Evolutionary conservation across 2,888 invertebrate genomes (phyloP), one percentile per base, ranked within the genome.

Genomic region (Ophioninae sp.): DNA sequence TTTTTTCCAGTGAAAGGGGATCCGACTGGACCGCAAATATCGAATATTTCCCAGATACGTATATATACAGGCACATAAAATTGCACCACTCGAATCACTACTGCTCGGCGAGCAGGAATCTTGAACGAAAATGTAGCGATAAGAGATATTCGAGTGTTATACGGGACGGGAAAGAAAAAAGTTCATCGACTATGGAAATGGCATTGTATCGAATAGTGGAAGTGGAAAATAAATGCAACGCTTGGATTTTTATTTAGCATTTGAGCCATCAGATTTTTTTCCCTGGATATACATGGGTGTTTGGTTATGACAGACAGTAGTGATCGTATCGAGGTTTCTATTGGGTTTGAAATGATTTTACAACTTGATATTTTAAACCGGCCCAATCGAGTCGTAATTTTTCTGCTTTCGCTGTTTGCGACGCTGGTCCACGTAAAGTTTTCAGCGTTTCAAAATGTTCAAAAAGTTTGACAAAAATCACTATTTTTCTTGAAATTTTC

Each of bases 71-170:
- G 20, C 39, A 74, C 39, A 68, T 39, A 20, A 58, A 63, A 69
- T 23, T 39, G 64, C 56, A 74, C 30, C 30, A 69, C 59, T 74
- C 79, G 73, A 37, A 73, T 79, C 68, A 75, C 59, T 73, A 78
- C 71, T 76, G 67, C 61, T 73, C 68, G 77, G n/a, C 69, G 30
- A 76, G 65, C 67, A 68, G 65, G 82, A 78, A 69, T 78, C 68
- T 73, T 58, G 78, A 74, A 73, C 72, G 68, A 74, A 82, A 69
- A 80, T 74, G 69, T 75, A 58, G 37, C 39, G 76, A 58, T 67
- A 77, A 68, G 68, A 41, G 23, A 41, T 44, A 68, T 68, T 69
- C 39, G 17, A 68, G 22, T 59, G 51, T 7, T n/a, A 63, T 23
- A 23, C 58, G 44, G 30, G 41, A 64, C 20, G 56, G 68, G 59